Evolutionary conservation across 2,888 invertebrate species (phyloP).

Genomic region (Listrodromus nycthemerus): DNA sequence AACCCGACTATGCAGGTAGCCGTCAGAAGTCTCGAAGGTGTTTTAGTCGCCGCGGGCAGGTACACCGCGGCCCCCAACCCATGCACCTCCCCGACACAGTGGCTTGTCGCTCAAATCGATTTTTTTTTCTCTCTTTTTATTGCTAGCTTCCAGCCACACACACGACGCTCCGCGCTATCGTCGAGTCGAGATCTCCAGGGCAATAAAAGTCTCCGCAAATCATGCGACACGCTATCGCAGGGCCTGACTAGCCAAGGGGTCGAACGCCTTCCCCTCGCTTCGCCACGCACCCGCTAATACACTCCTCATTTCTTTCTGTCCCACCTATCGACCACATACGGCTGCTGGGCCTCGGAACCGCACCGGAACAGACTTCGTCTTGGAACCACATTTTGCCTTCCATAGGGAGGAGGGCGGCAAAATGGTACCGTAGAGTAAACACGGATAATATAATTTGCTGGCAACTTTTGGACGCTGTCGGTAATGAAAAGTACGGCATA

Average conservation of each 20-base stretch:
- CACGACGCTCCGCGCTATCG: conserved; percentile 60
- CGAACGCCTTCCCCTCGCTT: conserved; percentile 52
- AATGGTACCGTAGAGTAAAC: no score
- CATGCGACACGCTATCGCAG: conserved; percentile 81
- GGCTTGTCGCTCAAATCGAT: conserved; percentile 58
- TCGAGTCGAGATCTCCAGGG: conserved; percentile 70
- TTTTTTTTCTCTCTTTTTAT: conserved; percentile 49
- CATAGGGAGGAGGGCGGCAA: no score
- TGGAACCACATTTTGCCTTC: conserved; percentile 24
- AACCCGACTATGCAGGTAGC: conserved; percentile 14
- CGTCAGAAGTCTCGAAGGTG: conserved; percentile 37
- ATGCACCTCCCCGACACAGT: conserved; percentile 24
- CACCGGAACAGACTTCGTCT: conserved; percentile 44
- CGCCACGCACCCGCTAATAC: conserved; percentile 35
- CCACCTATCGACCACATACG: background rate
- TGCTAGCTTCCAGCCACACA: background rate
- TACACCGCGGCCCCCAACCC: conserved; percentile 17
- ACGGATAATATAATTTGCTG: no score
- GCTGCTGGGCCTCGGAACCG: conserved; percentile 34
- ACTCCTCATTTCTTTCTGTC: conserved; percentile 37
- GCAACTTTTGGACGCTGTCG: no score
- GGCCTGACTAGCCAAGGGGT: conserved; percentile 43
- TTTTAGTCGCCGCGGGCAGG: conserved; percentile 37
- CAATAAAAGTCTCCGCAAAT: conserved; percentile 82
- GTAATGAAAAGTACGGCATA: no score